These are phyloP conservation scores for Phortica okadai DNA, from an alignment of 2,888 invertebrate genomes.

Conservation along the genomic window DNA sequence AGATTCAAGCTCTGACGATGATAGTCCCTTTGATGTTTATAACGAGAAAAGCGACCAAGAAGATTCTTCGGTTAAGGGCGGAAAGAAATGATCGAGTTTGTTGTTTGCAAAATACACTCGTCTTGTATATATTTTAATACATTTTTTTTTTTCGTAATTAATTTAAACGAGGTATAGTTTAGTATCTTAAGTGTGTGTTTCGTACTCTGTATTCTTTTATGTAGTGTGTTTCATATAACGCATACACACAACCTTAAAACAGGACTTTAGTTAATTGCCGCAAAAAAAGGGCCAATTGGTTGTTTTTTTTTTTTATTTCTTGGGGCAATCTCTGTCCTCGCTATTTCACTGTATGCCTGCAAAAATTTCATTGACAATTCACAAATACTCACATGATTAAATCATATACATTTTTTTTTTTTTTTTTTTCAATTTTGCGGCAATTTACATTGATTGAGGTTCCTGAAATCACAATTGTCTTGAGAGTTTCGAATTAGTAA, in stretches of 20 bases:
- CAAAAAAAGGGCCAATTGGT: neutral
- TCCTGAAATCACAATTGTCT: too few species aligned
- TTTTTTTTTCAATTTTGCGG: too few species aligned
- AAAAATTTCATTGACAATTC: too few species aligned
- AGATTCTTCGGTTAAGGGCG: conserved; percentile 56
- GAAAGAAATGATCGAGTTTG: neutral
- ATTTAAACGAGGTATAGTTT: conserved; percentile 9
- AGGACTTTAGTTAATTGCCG: neutral
- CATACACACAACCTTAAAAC: neutral
- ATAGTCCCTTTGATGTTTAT: conserved; percentile 74
- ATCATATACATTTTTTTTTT: too few species aligned
- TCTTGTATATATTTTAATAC: neutral
- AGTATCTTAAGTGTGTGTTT: neutral
- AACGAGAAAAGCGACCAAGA: conserved; percentile 72
- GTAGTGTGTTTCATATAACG: neutral
- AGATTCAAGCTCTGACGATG: conserved; percentile 75
- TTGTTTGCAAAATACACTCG: neutral
- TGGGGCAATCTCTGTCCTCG: neutral
- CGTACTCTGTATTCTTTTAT: neutral
- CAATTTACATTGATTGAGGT: too few species aligned
- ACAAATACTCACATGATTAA: too few species aligned
- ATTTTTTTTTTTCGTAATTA: neutral
- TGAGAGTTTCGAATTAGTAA: too few species aligned
- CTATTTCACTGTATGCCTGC: too few species aligned
- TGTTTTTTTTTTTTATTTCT: neutral